A percentile compares a stretch with the other conserved stretches of the same genome.
These are phyloP conservation scores for Macrobrachium nipponense DNA, from an alignment of 1,140 invertebrate genomes.

Conservation along the genomic window DNA sequence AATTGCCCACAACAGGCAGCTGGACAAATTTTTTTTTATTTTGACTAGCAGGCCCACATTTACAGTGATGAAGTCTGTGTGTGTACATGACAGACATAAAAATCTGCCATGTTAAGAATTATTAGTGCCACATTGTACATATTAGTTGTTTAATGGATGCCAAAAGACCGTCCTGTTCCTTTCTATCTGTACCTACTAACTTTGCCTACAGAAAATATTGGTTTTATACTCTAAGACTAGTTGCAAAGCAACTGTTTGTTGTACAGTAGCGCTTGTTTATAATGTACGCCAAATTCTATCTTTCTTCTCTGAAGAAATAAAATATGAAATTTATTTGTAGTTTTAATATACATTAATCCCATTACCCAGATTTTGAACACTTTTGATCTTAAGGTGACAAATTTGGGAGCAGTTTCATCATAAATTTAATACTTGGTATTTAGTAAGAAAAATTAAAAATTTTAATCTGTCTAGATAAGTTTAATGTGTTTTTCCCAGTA, in stretches of 20 bases:
- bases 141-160: conserved; percentile 53
- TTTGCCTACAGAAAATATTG: conserved; percentile 48
- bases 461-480: no score
- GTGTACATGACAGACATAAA: neutral
- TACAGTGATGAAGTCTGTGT: conserved; percentile 2
- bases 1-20: no score
- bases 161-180: conserved; percentile 61
- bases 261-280: conserved; percentile 62
- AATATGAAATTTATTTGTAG: neutral
- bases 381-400: no score
- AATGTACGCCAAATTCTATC: conserved; percentile 59
- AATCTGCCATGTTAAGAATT: conserved; percentile 6
- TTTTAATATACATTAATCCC: no score
- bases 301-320: conserved; percentile 60
- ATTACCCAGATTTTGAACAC: no score
- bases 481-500: no score
- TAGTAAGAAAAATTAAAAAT: no score
- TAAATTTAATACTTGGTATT: no score
- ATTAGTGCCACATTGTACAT: conserved; percentile 59
- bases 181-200: conserved; percentile 54
- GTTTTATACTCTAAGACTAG: conserved; percentile 57
- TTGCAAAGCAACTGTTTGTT: conserved; percentile 60
- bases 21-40: conserved; percentile 9
- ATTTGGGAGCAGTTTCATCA: no score
- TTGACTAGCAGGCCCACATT: conserved; percentile 9